Evolutionary conservation across 2,113 vertebrate genomes (phyloP), one percentile per base, ranked within the genome.

Genomic region (Henicopernis longicauda): DNA sequence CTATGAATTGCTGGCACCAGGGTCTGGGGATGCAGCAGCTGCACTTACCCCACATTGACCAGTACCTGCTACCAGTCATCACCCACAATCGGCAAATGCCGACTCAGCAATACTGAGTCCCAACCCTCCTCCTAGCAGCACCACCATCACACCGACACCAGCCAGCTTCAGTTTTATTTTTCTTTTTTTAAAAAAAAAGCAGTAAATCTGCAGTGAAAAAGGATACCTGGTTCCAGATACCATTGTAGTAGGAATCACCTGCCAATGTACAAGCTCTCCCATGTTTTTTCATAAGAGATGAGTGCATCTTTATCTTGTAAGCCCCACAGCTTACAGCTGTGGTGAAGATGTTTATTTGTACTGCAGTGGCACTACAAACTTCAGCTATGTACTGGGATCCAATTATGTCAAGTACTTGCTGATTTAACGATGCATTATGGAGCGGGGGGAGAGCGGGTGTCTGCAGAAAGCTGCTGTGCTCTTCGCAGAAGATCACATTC

Each of bases 341-440:
- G 50, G 20, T 81, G 82, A 52, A 84, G 93, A 82, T 66, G 61
- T 96, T 96, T 93, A 90, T 96, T 92, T 95, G 95, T 61, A 15
- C 82, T 89, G 91, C 63, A 3, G 72, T 20, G 36, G 59, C 95
- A 44, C 85, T 85, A 79, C 63, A 73, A 62, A 58, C 82, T 63
- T 29, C 91, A 78, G 78, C 89, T 47, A 22, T 34, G 89, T 27
- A 44, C 86, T 71, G 86, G 91, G 79, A 93, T 88, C 94, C 89
- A 90, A 67, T 85, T 93, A 73, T 31, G 73, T 84, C 70, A 26
- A 96, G 96, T 70, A 34, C 26, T 90, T 16, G 40, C 25, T 16
- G 93, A 92, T 93, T 93, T 84, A 66, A n/a, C 0, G 47, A 57
- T n/a, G 82, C 38, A 7, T 16, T 2, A 8, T 8, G 82, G 79